A percentile compares a stretch with the other conserved stretches of the same genome.
phyloP scores from a whole-genome alignment of 2,888 invertebrate species.

The Neocrepidodera transversa region DNA sequence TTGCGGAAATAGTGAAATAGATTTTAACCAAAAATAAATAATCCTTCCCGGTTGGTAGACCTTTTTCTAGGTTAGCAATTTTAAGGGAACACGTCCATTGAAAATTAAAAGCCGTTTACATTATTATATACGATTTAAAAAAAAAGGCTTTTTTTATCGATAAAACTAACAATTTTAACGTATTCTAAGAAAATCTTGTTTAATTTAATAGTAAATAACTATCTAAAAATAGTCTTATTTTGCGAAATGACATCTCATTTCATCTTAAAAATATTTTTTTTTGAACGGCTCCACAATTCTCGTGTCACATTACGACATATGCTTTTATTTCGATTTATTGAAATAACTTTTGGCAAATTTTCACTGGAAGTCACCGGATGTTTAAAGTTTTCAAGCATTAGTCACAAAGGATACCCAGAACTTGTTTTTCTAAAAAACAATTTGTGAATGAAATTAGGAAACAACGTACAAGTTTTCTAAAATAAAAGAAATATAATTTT shows the following conservation, averaged over 20 bases:
- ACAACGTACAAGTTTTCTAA: neutral
- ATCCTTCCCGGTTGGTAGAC: no score
- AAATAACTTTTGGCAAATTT: constrained; percentile 10
- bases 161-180: no score
- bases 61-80: no score
- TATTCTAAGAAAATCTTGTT: no score
- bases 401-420: constrained; percentile 21
- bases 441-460: constrained; percentile 17
- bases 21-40: no score
- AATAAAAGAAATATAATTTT: neutral
- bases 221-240: no score
- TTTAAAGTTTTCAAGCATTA: constrained; percentile 18
- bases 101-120: no score
- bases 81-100: no score
- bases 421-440: constrained; percentile 7
- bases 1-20: no score
- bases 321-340: constrained; percentile 12
- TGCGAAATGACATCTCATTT: neutral
- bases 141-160: no score
- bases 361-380: constrained; percentile 14
- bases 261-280: constrained; percentile 2
- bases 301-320: constrained; percentile 7
- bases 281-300: neutral
- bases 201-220: neutral
- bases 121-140: no score